Evolutionary conservation across 1,140 invertebrate genomes (phyloP).

Genomic region (Metaphire vulgaris): DNA sequence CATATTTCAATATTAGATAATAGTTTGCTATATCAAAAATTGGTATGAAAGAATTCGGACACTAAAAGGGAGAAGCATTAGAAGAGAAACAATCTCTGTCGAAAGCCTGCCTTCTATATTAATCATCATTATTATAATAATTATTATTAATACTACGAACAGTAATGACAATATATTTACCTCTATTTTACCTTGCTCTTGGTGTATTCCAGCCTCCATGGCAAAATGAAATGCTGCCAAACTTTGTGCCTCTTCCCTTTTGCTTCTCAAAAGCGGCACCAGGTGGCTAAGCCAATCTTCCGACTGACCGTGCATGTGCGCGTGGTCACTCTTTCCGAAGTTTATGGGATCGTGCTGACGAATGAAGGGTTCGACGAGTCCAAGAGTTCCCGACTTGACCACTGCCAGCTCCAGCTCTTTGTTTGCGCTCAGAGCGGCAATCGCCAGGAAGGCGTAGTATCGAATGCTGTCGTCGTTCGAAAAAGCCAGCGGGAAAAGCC

Average conservation of each 20-base stretch:
- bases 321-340: constrained; percentile 79
- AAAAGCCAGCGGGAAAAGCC: constrained; percentile 95
- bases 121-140: no score
- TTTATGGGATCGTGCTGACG: constrained; percentile 85
- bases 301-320: constrained; percentile 91
- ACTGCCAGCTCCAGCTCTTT: constrained; percentile 97
- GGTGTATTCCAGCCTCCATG: constrained; percentile 97
- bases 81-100: no score
- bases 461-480: constrained; percentile 83
- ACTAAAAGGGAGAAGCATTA: no score
- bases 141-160: no score
- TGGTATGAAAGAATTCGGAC: no score
- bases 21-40: no score
- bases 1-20: no score
- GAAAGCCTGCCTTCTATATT: no score
- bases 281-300: constrained; percentile 89
- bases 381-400: constrained; percentile 84
- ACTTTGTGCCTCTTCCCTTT: constrained; percentile 89
- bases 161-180: no score
- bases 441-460: constrained; percentile 96
- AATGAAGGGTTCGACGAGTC: constrained; percentile 93
- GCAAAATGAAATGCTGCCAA: constrained; percentile 98
- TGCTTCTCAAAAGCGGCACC: constrained; percentile 90
- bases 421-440: constrained; percentile 91
- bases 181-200: constrained; percentile 86